Base-by-base conservation (phyloP, 2,113 vertebrate species). In the Girardinichthys multiradiatus region DNA sequence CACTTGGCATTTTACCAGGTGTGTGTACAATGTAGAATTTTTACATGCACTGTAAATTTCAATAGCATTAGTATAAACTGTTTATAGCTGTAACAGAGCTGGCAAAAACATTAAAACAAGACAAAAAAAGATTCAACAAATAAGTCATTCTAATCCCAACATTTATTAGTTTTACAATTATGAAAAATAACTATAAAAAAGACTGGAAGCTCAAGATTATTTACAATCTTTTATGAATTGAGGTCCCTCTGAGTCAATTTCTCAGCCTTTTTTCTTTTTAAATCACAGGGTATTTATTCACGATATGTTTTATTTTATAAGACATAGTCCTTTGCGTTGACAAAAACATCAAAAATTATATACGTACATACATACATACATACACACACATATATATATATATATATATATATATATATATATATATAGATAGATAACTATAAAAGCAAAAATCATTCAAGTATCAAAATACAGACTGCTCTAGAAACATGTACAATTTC, bases 81-180 rank as follows among this genome's bases (percentile, higher is more conserved):
- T 21, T 51, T 19, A 51, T 6, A 24, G 39, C 14, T 15, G 39
- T 42, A 42, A 1, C 1, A 42, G 15, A 42, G 14, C 14, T 42
- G 14, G 17, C 39, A 45, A 12, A 12, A 24, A 74, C 29, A 71
- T 12, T 29, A 35, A 12, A 63, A 64, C 19, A 68, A 45, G 11
- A 1, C 64, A 68, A 7, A 28, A 2, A 65, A 83, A 42, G n/a
- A 83, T 30, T 28, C 67, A 64, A 54, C 30, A 71, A 28, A 17
- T 39, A 61, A 64, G 5, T 6, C 0, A 68, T 72, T 82, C 72
- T 77, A 82, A 90, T 87, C 74, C 81, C 87, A 90, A 93, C 84
- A 91, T 98, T 99, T 98, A 98, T 97, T 97, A 94, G 92, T 96
- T 94, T 94, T 94, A 97, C 96, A 97, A 84, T 97, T 96, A 95